Base-by-base conservation (phyloP, 1,140 invertebrate genomes). In the Scaptomyza pallida region DNA sequence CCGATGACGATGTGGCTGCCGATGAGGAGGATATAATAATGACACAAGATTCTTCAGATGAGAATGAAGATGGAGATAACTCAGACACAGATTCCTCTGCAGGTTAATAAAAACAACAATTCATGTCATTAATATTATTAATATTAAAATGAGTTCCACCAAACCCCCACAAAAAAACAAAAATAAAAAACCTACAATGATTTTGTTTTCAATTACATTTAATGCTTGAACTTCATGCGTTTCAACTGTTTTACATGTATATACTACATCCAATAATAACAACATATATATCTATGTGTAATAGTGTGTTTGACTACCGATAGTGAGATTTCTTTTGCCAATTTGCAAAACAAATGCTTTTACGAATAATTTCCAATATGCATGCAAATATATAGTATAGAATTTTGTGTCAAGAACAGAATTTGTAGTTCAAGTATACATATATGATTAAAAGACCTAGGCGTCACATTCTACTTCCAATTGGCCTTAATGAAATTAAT, bases 401-500 rank as follows among this genome's bases (percentile, higher is more conserved):
- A 73, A 69, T 73, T 62, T 68, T 62, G 76, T 86, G 77, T 73
- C 70, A 61, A 75, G 48, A 81, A 86, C 47, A 63, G 43, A 51
- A 41, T 44, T 77, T 57, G 12, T 4, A n/a, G 44, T 51, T 26
- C 23, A 26, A 64, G 45, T 3, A 26, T 17, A 64, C 23, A 26
- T 57, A 37, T 3, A 26, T 17, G 57, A 35, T 35, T 55, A 44
- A 30, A 70, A 40, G 51, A 54, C 40, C 17, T 45, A 64, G 44
- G 37, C 50, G 51, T 35, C 30, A 45, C 19, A 40, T 13, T 10
- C 73, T 89, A 89, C 79, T 91, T 91, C 91, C 90, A 93, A 80
- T 93, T 94, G 26, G 91, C 80, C 83, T 98, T 98, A 76, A 99
- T 95, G 92, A 98, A 99, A 92, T 97, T 98, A 82, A 99, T 98